phyloP scores from a whole-genome alignment of 2,113 vertebrate genomes.

The Naja naja region DNA sequence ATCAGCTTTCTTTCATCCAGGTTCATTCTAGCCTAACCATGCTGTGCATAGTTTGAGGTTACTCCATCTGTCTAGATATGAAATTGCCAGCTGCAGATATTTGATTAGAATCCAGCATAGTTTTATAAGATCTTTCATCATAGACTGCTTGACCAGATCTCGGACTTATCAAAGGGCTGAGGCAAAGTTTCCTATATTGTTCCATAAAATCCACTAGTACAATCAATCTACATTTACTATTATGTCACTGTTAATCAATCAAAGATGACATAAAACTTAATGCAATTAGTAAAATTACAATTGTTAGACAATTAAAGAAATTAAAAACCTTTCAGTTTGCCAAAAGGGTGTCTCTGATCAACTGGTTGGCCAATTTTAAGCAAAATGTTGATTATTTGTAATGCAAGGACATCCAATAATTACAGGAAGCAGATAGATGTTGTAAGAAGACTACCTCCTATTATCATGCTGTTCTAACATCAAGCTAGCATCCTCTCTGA shows the following conservation, averaged over 20 bases:
- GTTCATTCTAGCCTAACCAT: not conserved
- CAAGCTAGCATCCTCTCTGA: not conserved
- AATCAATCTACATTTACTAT: not conserved
- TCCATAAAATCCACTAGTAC: not conserved
- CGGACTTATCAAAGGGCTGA: not conserved
- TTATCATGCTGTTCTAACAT: not conserved
- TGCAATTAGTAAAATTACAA: not conserved
- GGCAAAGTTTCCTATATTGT: not conserved
- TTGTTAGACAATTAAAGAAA: not conserved
- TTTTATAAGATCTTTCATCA: not conserved
- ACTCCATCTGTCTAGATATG: not conserved
- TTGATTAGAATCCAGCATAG: not conserved
- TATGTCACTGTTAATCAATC: not conserved
- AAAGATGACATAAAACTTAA: not conserved
- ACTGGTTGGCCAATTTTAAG: not conserved
- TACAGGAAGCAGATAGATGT: not conserved
- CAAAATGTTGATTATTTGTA: not conserved
- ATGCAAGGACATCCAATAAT: not conserved
- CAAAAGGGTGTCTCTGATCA: not conserved
- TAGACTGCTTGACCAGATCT: not conserved
- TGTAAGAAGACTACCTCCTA: not conserved
- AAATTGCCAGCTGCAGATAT: not conserved
- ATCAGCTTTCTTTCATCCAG: not conserved
- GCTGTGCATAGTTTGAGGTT: not conserved
- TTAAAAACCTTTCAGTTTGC: not conserved